phyloP scores from a whole-genome alignment of 30 jellyfish, hydroid and myxozoan species.

The Phacellophora camtschatica region DNA sequence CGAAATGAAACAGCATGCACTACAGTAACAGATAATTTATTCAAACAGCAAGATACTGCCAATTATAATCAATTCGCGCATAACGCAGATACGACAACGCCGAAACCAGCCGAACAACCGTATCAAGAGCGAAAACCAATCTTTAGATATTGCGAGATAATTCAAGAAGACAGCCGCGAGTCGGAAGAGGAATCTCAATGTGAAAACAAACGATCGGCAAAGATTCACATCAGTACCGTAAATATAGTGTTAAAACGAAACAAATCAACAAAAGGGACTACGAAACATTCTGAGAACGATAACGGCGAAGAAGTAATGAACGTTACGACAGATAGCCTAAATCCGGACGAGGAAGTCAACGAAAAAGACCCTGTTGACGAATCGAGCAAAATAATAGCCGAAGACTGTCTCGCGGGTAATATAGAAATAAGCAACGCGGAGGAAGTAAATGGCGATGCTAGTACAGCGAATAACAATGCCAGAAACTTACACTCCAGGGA shows the following conservation, averaged over 20 bases:
- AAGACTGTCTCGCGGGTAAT: not conserved
- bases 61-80: not conserved
- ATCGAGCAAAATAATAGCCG: not conserved
- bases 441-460: not conserved
- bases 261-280: conserved; percentile 1
- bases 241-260: conserved; percentile 10
- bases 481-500: too few species aligned
- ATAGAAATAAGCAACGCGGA: not conserved
- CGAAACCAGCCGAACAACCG: not conserved
- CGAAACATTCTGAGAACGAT: not conserved
- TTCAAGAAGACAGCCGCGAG: conserved; percentile 40
- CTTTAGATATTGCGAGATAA: conserved; percentile 31
- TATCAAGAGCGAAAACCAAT: conserved; percentile 9
- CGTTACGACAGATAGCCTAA: not conserved
- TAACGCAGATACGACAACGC: not conserved
- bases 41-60: not conserved
- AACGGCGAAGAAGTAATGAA: not conserved
- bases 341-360: not conserved
- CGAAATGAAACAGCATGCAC: not conserved
- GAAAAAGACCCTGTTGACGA: not conserved
- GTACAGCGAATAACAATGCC: not conserved
- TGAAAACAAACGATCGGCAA: not conserved
- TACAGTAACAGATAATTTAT: not conserved
- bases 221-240: conserved; percentile 43
- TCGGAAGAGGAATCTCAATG: conserved; percentile 10